Evolutionary conservation across 2,113 vertebrate genomes (phyloP).

Genomic region (Aythya baeri): DNA sequence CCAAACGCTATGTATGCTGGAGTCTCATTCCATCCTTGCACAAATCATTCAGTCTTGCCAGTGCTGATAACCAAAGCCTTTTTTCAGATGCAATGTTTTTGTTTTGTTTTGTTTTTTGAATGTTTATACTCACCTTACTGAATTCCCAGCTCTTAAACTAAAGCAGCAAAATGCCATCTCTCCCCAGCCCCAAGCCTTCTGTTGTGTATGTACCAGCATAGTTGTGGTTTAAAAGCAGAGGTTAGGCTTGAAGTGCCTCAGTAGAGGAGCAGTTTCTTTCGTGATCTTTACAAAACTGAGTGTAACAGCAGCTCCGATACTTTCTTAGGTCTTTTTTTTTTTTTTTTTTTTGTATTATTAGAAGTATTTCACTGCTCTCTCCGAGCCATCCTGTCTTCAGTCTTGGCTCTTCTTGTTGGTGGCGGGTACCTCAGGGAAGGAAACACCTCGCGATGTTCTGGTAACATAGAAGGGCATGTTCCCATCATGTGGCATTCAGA

Average conservation of each 20-base stretch:
- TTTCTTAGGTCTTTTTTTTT: background rate
- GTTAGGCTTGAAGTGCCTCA: background rate
- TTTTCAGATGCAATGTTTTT: background rate
- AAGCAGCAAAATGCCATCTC: background rate
- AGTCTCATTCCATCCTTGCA: constrained; percentile 6
- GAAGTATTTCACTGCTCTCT: constrained; percentile 5
- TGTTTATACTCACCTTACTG: background rate
- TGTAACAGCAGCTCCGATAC: background rate
- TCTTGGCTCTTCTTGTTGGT: background rate
- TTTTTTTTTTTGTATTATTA: background rate
- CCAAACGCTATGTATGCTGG: background rate
- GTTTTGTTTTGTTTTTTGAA: background rate
- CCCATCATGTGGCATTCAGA: background rate
- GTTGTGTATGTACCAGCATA: background rate
- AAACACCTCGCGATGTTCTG: background rate
- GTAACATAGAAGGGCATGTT: background rate
- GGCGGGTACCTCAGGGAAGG: background rate
- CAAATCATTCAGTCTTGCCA: background rate
- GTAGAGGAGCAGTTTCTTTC: background rate
- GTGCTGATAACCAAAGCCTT: background rate
- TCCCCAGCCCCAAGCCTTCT: background rate
- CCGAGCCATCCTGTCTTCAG: background rate
- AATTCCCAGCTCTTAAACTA: background rate
- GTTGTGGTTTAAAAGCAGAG: background rate
- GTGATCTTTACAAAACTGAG: background rate